These are phyloP conservation scores for Hyles euphorbiae DNA, from an alignment of 1,140 invertebrate species.

Conservation along the genomic window DNA sequence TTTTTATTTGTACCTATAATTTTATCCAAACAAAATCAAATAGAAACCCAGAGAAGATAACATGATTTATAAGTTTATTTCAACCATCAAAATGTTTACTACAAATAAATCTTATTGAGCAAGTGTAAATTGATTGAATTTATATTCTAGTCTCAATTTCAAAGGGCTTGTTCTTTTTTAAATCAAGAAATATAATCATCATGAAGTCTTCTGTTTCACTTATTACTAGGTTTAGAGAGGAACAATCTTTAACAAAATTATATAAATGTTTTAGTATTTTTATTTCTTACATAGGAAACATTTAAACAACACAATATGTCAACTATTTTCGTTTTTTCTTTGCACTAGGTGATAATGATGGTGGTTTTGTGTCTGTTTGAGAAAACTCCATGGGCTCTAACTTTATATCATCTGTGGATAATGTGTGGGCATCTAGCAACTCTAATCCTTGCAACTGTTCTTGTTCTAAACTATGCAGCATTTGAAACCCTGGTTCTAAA, in stretches of 20 bases:
- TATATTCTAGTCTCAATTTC: no score
- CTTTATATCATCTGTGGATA: conserved; percentile 59
- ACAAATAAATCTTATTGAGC: background rate
- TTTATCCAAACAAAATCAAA: no score
- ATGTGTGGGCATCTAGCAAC: conserved; percentile 44
- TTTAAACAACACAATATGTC: background rate
- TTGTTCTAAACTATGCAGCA: conserved; percentile 69
- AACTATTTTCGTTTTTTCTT: conserved; percentile 69
- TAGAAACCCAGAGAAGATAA: background rate
- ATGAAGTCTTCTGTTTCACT: no score
- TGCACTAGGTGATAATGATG: conserved; percentile 56
- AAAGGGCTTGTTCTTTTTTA: no score
- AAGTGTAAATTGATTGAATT: no score
- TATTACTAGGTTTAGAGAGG: no score
- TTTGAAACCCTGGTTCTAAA: conserved; percentile 70
- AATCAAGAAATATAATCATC: no score
- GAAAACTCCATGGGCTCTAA: conserved; percentile 60
- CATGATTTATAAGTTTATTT: background rate
- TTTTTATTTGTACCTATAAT: conserved; percentile 36
- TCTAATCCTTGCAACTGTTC: conserved; percentile 66
- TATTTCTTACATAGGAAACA: no score
- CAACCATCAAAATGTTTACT: background rate
- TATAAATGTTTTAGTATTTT: no score
- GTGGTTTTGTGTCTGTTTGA: conserved; percentile 55
- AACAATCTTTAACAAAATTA: no score